Base-by-base conservation (phyloP, 92 coral and sea anemone species). In the Bergia sp. region DNA sequence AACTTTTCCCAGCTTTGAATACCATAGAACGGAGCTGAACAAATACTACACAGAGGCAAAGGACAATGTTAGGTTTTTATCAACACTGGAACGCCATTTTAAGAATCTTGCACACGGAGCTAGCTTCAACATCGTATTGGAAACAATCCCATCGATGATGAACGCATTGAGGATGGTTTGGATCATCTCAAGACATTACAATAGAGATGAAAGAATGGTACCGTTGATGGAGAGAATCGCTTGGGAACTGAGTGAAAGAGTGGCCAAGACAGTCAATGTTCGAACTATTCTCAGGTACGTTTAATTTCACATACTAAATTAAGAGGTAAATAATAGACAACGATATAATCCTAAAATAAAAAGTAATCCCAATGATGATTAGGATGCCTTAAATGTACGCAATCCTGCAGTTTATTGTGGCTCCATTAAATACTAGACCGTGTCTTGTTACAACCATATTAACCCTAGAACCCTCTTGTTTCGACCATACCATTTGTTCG, bases 71-170 rank as follows among this genome's bases (percentile, higher is more conserved):
- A 86, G 99, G 16, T 97, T 97, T 79, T 92, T 97, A 79, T 96
- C 98, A 50, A 97, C 99, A 2, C 94, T 97, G 7, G 99, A 97
- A 74, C 90, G 99, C 58, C 99, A 97, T 89, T 97, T 97, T 90
- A 97, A 95, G 90, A 97, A 97, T 77, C 92, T 97, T 77, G 98
- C 98, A 50, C 99, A 94, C 76, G 99, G 99, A 49, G 97, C 99
- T n/a, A 96, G 93, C 87, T 97, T 97, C 69, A 97, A 97, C 75
- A 95, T 97, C 50, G 98, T 97, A 15, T 90, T 97, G 53, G 99
- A 97, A 88, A 97, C 99, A n/a, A 95, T 97, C 49, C 99, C 99
- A 50, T 97, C 99, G 38, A 93, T 97, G 96, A 97, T 97, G 99
- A 97, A 97, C 87, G 99, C 99, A 6, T 82, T 97, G 89, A 87